These are phyloP conservation scores for Myiothlypis chrysogaster DNA, from an alignment of 2,797 vertebrate genomes.

Conservation along the genomic window DNA sequence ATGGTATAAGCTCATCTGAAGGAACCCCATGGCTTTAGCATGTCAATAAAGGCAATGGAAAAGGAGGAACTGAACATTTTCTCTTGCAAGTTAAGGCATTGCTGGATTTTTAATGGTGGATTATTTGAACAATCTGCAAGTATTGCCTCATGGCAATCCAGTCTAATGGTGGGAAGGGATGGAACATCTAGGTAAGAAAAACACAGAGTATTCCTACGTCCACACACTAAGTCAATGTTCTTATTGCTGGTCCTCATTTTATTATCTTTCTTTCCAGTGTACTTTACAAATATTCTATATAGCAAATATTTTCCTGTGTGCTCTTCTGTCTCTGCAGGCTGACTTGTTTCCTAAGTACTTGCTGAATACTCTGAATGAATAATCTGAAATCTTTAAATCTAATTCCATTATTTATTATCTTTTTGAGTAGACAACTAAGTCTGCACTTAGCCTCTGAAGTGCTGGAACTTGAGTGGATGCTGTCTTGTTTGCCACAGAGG, in stretches of 20 bases:
- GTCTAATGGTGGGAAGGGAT: background rate
- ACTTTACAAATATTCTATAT: background rate
- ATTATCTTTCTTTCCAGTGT: background rate
- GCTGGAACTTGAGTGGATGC: background rate
- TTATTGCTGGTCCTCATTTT: background rate
- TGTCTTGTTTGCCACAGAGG: background rate
- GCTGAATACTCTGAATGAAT: background rate
- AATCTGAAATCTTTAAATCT: background rate
- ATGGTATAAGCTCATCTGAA: background rate
- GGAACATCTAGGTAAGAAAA: background rate
- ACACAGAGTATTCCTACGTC: background rate
- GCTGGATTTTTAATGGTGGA: background rate
- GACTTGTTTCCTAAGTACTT: background rate
- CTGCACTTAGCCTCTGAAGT: background rate
- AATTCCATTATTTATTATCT: background rate
- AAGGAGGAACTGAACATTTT: background rate
- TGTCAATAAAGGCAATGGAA: background rate
- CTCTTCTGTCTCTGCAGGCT: background rate
- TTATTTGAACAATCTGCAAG: background rate
- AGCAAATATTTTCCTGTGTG: background rate
- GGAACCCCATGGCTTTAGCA: background rate
- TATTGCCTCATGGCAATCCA: background rate
- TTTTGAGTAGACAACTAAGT: background rate
- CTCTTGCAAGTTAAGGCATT: background rate
- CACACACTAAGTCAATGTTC: background rate